A percentile compares a stretch with the other conserved stretches of the same genome.
These are phyloP conservation scores for Linurgus olivaceus DNA, from an alignment of 2,797 vertebrate species.

Conservation along the genomic window DNA sequence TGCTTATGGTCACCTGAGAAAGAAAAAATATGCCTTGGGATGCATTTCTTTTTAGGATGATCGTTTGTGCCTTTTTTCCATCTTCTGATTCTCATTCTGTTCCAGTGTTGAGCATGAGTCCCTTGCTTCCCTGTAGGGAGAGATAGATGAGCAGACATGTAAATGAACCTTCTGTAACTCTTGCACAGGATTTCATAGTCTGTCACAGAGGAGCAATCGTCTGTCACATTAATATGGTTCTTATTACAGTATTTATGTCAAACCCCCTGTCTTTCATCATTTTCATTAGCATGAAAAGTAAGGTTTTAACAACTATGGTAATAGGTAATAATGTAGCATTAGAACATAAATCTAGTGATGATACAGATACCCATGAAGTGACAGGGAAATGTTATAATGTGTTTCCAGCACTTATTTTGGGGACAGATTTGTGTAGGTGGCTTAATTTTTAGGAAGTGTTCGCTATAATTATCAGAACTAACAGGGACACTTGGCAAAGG, in stretches of 20 bases:
- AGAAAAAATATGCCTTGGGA: not conserved
- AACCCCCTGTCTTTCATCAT: constrained; percentile 49
- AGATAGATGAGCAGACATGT: constrained; percentile 20
- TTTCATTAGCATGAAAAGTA: constrained; percentile 63
- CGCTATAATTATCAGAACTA: not conserved
- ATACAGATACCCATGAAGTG: not conserved
- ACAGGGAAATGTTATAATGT: constrained; percentile 7
- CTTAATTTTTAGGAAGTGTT: constrained; percentile 6
- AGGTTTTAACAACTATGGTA: constrained; percentile 64
- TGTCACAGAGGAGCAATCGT: constrained; percentile 63
- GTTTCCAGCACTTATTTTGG: constrained; percentile 32
- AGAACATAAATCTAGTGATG: constrained; percentile 54
- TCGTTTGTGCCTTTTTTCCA: not conserved
- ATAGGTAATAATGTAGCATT: constrained; percentile 50
- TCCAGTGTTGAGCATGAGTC: not conserved
- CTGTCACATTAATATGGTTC: constrained; percentile 63
- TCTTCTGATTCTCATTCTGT: not conserved
- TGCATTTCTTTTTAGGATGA: not conserved
- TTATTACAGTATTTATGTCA: constrained; percentile 66
- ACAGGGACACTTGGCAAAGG: not conserved
- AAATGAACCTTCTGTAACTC: constrained; percentile 55
- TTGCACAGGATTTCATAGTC: constrained; percentile 46
- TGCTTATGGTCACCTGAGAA: not conserved
- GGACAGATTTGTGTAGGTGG: constrained; percentile 19
- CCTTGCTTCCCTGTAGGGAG: not conserved